These are phyloP conservation scores for Macropis europaea DNA, from an alignment of 2,888 invertebrate genomes.

Conservation along the genomic window DNA sequence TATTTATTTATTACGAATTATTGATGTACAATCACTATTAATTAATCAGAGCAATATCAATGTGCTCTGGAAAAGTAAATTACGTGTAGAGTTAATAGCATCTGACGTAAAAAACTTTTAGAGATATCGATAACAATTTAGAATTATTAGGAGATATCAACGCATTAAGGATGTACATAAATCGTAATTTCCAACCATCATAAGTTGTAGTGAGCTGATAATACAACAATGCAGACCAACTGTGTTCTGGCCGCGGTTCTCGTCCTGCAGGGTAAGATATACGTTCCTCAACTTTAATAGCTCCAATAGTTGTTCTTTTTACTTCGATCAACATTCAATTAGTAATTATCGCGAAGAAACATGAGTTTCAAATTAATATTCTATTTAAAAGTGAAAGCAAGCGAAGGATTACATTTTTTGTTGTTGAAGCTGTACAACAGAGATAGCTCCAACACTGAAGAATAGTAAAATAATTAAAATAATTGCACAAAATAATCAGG, in stretches of 20 bases:
- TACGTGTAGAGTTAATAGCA: background rate
- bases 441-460: no score
- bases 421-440: no score
- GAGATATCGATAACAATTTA: constrained; percentile 39
- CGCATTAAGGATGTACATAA: constrained; percentile 45
- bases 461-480: no score
- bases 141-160: constrained; percentile 40
- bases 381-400: no score
- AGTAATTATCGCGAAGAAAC: no score
- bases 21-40: no score
- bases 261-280: constrained; percentile 63
- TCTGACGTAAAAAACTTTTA: constrained; percentile 8
- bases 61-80: background rate
- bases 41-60: background rate
- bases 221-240: constrained; percentile 59
- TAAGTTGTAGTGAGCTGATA: constrained; percentile 3
- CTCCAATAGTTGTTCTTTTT: no score
- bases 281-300: background rate
- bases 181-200: background rate
- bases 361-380: no score
- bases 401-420: no score
- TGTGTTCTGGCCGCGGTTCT: constrained; percentile 49
- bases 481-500: no score
- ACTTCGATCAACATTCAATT: background rate
- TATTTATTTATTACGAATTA: no score